Evolutionary conservation across 35 echinoderm and acorn worm genomes (phyloP).

Genomic region (Apostichopus californicus): DNA sequence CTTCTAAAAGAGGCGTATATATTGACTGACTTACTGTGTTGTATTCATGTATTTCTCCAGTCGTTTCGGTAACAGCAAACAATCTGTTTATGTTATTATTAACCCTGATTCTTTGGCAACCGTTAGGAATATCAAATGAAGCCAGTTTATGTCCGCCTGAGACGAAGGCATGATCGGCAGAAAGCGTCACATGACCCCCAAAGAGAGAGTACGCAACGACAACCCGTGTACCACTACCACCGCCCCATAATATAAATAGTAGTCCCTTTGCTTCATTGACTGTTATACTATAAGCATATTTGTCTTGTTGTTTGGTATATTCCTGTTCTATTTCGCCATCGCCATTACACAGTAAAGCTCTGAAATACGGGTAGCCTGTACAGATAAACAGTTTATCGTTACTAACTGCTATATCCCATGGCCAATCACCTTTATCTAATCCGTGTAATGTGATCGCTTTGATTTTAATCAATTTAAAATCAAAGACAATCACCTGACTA

Average conservation of each 20-base stretch:
- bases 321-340: not conserved
- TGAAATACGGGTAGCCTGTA: not conserved
- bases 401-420: not conserved
- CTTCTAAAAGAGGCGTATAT: not conserved
- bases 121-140: not conserved
- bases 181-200: not conserved
- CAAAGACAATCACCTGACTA: not conserved
- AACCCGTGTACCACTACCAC: not conserved
- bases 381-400: slow-evolving; percentile 3
- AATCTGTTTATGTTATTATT: slow-evolving; percentile 30
- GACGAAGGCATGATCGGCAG: not conserved
- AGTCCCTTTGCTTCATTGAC: not conserved
- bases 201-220: not conserved
- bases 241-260: not conserved
- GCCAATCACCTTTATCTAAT: not conserved
- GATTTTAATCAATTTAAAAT: not conserved
- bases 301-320: not conserved
- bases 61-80: not conserved
- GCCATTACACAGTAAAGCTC: not conserved
- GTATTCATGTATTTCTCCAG: slow-evolving; percentile 26
- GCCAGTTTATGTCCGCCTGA: not conserved
- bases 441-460: not conserved
- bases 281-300: not conserved
- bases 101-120: not conserved
- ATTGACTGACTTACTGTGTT: not conserved